Percentiles rank a stretch among this genome's conserved stretches.
phyloP scores from a whole-genome alignment of 2,113 vertebrate genomes.

The Progne subis region DNA sequence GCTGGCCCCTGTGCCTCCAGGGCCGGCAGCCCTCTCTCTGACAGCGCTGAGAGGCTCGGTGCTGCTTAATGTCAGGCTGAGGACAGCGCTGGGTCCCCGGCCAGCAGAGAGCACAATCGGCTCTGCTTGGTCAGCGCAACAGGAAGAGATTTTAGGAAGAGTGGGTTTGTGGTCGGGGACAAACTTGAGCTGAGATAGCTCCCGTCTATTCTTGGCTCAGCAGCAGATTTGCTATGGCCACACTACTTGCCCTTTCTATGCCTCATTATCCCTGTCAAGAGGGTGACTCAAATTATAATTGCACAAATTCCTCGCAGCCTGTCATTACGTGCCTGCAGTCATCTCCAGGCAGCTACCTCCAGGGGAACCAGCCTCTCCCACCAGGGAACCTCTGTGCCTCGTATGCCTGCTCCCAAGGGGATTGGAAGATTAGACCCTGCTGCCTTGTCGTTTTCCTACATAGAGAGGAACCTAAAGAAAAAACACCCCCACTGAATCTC shows the following conservation, averaged over 20 bases:
- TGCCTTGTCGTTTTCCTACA: not conserved
- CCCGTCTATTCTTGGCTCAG: constrained; percentile 24
- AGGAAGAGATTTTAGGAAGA: constrained; percentile 12
- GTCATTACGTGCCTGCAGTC: not conserved
- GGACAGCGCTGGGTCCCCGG: not conserved
- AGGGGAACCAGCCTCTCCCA: not conserved
- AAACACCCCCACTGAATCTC: not conserved
- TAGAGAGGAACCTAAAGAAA: not conserved
- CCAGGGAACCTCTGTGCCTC: not conserved
- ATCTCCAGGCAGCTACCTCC: not conserved
- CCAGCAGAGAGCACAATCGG: not conserved
- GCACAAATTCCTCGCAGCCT: constrained; percentile 12
- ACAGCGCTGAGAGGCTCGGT: not conserved
- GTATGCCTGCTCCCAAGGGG: not conserved
- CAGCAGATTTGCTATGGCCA: not conserved
- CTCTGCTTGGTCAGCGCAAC: not conserved
- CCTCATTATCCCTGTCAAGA: constrained; percentile 39
- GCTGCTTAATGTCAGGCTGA: not conserved
- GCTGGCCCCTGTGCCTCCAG: not conserved
- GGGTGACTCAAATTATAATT: constrained; percentile 43
- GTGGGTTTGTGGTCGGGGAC: constrained; percentile 23
- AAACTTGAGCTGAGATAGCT: not conserved
- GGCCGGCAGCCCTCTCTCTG: not conserved
- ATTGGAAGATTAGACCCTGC: accelerated
- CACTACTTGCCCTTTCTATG: constrained; percentile 29